Percentiles rank a stretch among this genome's conserved stretches.
Evolutionary conservation across 2,888 invertebrate species (phyloP).

Genomic region (Ischnura elegans): DNA sequence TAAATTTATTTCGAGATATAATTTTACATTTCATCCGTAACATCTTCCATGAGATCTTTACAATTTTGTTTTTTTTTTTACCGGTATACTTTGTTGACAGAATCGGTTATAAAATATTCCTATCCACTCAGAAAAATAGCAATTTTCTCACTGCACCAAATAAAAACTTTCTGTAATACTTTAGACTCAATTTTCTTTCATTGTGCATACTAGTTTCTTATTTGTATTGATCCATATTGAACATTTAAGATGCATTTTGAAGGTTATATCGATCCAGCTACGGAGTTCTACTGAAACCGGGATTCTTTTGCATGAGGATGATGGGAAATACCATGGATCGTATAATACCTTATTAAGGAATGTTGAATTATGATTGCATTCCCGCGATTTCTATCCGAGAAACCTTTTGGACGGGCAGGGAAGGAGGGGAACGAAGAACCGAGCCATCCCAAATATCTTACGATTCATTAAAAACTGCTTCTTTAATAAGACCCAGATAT

Average conservation of each 20-base stretch:
- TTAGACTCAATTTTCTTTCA: no score
- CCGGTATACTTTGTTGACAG: no score
- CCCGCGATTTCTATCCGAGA: not conserved
- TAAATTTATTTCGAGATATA: no score
- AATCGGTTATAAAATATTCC: no score
- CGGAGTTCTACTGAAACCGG: not conserved
- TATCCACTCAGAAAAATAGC: no score
- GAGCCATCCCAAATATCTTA: constrained; percentile 9
- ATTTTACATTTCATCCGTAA: no score
- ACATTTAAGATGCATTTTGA: not conserved
- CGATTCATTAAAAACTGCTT: constrained; percentile 21
- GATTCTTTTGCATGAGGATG: not conserved
- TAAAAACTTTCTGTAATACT: no score
- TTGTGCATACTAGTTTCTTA: no score
- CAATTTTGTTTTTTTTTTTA: no score
- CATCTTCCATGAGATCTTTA: no score
- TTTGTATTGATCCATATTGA: no score
- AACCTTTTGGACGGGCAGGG: not conserved
- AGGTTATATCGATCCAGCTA: not conserved
- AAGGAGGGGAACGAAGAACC: not conserved
- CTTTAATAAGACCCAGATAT: constrained; percentile 28
- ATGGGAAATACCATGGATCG: not conserved
- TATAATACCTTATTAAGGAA: not conserved
- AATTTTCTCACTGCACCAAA: no score
- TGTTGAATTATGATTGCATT: not conserved